Evolutionary conservation across 2,888 invertebrate species (phyloP), one percentile per base, ranked within the genome.

Genomic region (Nipponacmea schrenckii): DNA sequence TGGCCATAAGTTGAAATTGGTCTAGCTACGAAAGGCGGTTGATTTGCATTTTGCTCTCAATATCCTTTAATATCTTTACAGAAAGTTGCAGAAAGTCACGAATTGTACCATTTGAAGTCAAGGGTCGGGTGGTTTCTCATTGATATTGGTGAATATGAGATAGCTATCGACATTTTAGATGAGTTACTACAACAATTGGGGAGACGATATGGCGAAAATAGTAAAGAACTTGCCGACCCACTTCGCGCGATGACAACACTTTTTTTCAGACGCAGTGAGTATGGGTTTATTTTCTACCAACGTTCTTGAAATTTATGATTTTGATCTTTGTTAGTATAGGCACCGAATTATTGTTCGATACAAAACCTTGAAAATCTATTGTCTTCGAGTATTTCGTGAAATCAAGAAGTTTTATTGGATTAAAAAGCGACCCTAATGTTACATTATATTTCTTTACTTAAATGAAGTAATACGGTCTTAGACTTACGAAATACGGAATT

Each of bases 141-240:
- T 26, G 80, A 81, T 68, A 80, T 81, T 45, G 81, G 80, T 3
- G 74, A 81, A 67, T 81, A 80, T 63, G 75, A 73, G 26, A 66
- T 67, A 8, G 79, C 79, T 0, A 62, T 69, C 5, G 24, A 64
- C 1, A 67, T 79, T n/a, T 75, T 80, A 68, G 69, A 71, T 2
- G 68, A 67, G n/a, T 68, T 79, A 15, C 69, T 79, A 4, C 20
- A 46, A n/a, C 64, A 70, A 39, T 48, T 77, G 2, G 64, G 65
- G 20, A 64, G 62, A 10, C 67, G 72, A n/a, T 72, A 79, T 64
- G 81, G 81, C 0, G 48, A 70, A 14, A 67, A 67, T 1, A 66
- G 75, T 10, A 69, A 73, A 45, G 73, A 76, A 31, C 72, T 80
- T 48, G 74, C 75, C 0, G 78, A 76, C 17, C 78, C 79, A 0